phyloP scores from a whole-genome alignment of 2,113 vertebrate species.

The Pygoscelis antarcticus region DNA sequence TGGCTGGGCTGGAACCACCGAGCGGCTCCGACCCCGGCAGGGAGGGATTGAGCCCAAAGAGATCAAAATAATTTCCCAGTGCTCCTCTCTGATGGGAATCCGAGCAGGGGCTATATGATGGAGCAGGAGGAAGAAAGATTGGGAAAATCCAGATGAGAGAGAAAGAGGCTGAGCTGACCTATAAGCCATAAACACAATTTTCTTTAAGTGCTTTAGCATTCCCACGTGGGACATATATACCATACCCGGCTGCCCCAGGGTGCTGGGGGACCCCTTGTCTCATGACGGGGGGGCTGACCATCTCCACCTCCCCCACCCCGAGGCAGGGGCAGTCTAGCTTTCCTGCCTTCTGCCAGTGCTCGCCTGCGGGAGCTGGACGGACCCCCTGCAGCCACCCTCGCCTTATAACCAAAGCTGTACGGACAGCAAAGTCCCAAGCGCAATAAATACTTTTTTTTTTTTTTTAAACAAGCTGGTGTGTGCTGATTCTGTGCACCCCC shows the following conservation, averaged over 20 bases:
- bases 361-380: not conserved
- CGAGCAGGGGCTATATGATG: fast-evolving
- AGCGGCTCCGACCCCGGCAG: fast-evolving
- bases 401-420: not conserved
- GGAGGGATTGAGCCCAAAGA: not conserved
- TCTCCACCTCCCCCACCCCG: fast-evolving
- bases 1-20: not conserved
- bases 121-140: not conserved
- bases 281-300: not conserved
- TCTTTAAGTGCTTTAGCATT: not conserved
- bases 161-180: not conserved
- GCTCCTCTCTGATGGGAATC: not conserved
- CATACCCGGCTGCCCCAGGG: fast-evolving
- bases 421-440: not conserved
- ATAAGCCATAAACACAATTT: not conserved
- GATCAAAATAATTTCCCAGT: not conserved
- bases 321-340: fast-evolving
- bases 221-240: fast-evolving
- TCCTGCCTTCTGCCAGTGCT: not conserved
- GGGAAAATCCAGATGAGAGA: not conserved
- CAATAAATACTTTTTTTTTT: not conserved
- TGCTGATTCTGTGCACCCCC: not conserved
- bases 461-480: not conserved
- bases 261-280: not conserved
- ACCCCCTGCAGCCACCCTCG: not conserved